Conservation (phyloP, 2,888 invertebrate species). For the Salticus scenicus region DNA sequence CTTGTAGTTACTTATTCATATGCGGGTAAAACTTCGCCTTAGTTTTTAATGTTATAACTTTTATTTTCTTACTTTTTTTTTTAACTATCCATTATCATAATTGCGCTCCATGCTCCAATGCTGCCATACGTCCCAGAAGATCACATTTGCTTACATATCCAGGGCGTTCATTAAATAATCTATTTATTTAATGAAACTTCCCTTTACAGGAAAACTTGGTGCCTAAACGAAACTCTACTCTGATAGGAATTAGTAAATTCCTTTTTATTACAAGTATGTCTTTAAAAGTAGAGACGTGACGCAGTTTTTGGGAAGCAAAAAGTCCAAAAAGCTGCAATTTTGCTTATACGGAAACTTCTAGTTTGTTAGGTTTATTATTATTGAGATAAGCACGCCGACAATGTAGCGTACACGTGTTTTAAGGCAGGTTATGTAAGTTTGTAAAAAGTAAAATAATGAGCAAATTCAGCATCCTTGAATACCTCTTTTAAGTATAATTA, state of each 20-base stretch:
- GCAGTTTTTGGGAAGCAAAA: not conserved
- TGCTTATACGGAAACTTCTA: not conserved
- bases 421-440: too few relatives aligned
- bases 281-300: not conserved
- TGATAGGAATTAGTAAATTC: not conserved
- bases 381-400: too few relatives aligned
- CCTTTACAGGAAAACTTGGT: not conserved
- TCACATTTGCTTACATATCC: not conserved
- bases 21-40: not conserved
- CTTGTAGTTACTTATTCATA: not conserved
- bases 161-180: not conserved
- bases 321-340: not conserved
- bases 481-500: too few relatives aligned
- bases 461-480: too few relatives aligned
- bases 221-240: not conserved
- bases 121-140: not conserved
- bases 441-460: too few relatives aligned
- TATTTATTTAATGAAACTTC: slow-evolving; percentile 12
- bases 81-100: slow-evolving; percentile 13
- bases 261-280: not conserved
- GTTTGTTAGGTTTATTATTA: not conserved
- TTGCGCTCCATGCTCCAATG: not conserved
- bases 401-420: too few relatives aligned
- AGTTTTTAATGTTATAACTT: not conserved
- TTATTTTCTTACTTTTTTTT: not conserved